A percentile compares a stretch with the other conserved stretches of the same genome.
phyloP scores from a whole-genome alignment of 1,140 invertebrate genomes.

The Drosophila novamexicana region DNA sequence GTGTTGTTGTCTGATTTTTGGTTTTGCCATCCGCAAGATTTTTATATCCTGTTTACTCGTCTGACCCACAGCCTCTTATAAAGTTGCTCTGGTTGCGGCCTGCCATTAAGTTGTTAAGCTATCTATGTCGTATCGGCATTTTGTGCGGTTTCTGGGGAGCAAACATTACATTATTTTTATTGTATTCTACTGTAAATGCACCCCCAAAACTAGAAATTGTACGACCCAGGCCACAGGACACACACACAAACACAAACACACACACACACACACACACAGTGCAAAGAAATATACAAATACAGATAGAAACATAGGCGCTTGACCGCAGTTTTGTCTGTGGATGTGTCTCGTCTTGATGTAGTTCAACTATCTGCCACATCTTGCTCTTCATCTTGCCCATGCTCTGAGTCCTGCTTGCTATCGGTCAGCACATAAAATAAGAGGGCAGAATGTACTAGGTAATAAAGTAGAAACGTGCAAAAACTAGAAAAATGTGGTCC shows the following conservation, averaged over 20 bases:
- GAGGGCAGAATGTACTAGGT: conserved; percentile 52
- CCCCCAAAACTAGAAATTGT: conserved; percentile 72
- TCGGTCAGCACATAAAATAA: conserved; percentile 65
- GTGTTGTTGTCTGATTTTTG: conserved; percentile 65
- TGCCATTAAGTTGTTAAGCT: conserved; percentile 82
- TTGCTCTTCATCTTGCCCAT: conserved; percentile 5
- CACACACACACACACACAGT: conserved; percentile 12
- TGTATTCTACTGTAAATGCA: conserved; percentile 63
- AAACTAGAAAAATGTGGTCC: conserved; percentile 80
- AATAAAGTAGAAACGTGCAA: conserved; percentile 82
- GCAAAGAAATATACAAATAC: conserved; percentile 14
- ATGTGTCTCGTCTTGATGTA: conserved; percentile 26
- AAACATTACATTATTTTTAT: conserved; percentile 75
- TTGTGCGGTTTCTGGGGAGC: conserved; percentile 52
- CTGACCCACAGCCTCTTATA: conserved; percentile 36
- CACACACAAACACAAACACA: conserved; percentile 14
- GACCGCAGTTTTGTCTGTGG: conserved; percentile 62
- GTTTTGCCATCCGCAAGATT: conserved; percentile 26
- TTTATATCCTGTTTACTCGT: conserved; percentile 25
- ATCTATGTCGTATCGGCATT: conserved; percentile 71
- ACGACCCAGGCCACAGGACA: conserved; percentile 13
- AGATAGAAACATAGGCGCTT: conserved; percentile 5
- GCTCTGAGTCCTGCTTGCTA: conserved; percentile 3
- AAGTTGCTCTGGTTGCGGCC: conserved; percentile 66
- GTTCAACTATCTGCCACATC: conserved; percentile 37